Evolutionary conservation across 2,888 invertebrate species (phyloP), one percentile per base, ranked within the genome.

Genomic region (Rotaria macrura): DNA sequence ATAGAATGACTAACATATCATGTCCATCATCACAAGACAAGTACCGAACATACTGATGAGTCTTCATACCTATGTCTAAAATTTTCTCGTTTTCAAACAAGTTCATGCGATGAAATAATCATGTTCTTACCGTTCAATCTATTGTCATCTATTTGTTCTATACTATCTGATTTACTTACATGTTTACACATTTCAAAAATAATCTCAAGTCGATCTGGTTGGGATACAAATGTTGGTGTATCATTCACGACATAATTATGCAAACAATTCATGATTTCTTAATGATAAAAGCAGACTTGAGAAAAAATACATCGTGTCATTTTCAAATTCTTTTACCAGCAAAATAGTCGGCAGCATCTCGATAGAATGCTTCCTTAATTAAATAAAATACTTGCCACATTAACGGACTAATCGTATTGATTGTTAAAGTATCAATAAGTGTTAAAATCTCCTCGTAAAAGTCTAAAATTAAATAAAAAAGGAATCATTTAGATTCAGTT

Each of bases 221-320:
- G 94, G 1, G 95, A 94, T 55, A 98, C 92, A 91, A 99, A 98
- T 25, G 95, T 95, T 87, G 94, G 94, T 0, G 96, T 96, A 90
- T 98, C 98, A 6, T 97, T 95, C 0, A 96, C 96, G 85, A 99
- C 94, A 91, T 97, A 99, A 92, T 98, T 97, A 91, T 99, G 97
- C 52, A 99, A 92, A 12, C 96, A 95, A 1, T 98, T 97, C 97
- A 98, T 97, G 95, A 99, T 96, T 89, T 99, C 99, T 79, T n/a
- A 25, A 79, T 3, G 17, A 38, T 23, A 49, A 14, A 4, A 49
- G 17, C 17, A 49, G 12, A 43, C 25, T 47, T 14, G 2, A 20
- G n/a, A 12, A 43, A 17, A 43, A n/a, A 0, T 4, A 79, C 5
- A n/a, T 5, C 2, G 14, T 14, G 20, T 65, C 5, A 14, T 1